Evolutionary conservation across 2,113 vertebrate species (phyloP).

Genomic region (Gracilinanus agilis): DNA sequence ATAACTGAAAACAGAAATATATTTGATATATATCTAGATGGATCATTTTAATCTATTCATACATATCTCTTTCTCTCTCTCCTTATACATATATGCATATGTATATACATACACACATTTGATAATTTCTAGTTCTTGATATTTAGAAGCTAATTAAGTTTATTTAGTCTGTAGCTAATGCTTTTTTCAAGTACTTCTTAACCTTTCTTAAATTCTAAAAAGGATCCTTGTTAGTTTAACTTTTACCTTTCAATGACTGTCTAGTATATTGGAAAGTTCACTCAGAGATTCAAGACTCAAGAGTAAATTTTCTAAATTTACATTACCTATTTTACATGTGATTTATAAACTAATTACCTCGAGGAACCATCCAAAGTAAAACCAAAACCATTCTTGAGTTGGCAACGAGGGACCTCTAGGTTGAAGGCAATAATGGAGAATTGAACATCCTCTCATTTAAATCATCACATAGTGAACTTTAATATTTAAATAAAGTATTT

Average conservation of each 20-base stretch:
- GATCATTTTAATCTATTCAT: neutral
- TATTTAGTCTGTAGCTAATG: neutral
- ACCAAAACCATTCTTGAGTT: neutral
- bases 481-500: conserved; percentile 20
- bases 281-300: neutral
- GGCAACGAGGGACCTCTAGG: neutral
- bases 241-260: neutral
- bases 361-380: neutral
- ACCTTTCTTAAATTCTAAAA: conserved; percentile 5
- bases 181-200: neutral
- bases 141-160: neutral
- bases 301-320: neutral
- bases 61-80: neutral
- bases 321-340: neutral
- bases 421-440: neutral
- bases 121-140: neutral
- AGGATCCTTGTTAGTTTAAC: neutral
- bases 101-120: neutral
- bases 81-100: too few relatives aligned
- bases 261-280: neutral
- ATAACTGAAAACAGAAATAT: too few relatives aligned
- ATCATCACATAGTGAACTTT: neutral
- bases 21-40: neutral
- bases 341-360: neutral
- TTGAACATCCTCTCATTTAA: neutral